phyloP scores from a whole-genome alignment of 2,113 vertebrate species.

The Gambusia holbrooki region DNA sequence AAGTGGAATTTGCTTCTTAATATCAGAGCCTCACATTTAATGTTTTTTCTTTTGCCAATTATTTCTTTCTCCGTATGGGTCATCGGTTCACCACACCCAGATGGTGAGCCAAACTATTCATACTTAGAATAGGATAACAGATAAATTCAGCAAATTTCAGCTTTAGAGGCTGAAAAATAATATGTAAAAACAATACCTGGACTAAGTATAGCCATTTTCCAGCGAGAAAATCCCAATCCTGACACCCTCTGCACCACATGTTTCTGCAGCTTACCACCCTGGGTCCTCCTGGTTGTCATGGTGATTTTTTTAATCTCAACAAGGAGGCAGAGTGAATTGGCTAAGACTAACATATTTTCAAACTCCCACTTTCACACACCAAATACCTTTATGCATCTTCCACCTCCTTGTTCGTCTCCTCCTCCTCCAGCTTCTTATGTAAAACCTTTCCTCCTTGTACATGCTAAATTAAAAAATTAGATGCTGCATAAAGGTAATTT shows the following conservation, averaged over 20 bases:
- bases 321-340: conserved; percentile 46
- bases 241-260: conserved; percentile 1
- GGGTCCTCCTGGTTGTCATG: conserved; percentile 62
- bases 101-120: conserved; percentile 35
- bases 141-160: conserved; percentile 28
- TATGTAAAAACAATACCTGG: conserved; percentile 20
- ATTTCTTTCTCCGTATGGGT: conserved; percentile 41
- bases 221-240: not conserved
- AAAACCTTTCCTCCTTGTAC: conserved; percentile 6
- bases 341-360: conserved; percentile 26
- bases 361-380: conserved; percentile 12
- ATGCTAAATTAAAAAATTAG: conserved; percentile 70
- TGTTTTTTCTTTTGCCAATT: conserved; percentile 44
- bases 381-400: not conserved
- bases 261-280: conserved; percentile 51
- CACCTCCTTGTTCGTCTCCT: not conserved
- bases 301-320: conserved; percentile 67
- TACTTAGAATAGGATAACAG: conserved; percentile 28
- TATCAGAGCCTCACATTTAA: conserved; percentile 42
- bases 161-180: conserved; percentile 32
- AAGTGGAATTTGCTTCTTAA: conserved; percentile 55
- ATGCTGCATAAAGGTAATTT: not conserved
- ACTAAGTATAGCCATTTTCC: not conserved
- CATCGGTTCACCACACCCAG: conserved; percentile 42
- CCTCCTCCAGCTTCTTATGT: not conserved